Percentiles rank a stretch among this genome's conserved stretches.
Evolutionary conservation across 2,113 vertebrate species (phyloP).

Genomic region (Podarcis cretensis): DNA sequence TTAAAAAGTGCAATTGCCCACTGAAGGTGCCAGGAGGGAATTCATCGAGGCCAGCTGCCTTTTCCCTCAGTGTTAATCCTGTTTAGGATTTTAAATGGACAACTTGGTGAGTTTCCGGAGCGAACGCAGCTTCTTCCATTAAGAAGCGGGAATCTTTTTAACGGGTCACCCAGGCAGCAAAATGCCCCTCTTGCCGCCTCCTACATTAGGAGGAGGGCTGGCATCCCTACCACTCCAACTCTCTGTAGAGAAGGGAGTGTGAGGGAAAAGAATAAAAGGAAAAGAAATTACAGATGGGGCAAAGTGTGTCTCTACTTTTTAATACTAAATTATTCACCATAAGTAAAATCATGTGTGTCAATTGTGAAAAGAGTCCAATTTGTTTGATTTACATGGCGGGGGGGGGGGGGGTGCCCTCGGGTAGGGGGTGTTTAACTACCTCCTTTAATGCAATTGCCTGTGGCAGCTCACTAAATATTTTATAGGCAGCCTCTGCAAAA

Average conservation of each 20-base stretch:
- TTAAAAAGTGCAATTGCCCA: conserved; percentile 55
- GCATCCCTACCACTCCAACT: neutral
- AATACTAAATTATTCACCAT: conserved; percentile 88
- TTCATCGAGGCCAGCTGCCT: conserved; percentile 39
- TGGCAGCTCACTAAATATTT: conserved; percentile 94
- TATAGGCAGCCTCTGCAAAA: conserved; percentile 89
- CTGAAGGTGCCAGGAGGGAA: conserved; percentile 38
- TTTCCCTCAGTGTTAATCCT: conserved; percentile 35
- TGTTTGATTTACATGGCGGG: conserved; percentile 82
- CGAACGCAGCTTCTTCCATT: conserved; percentile 66
- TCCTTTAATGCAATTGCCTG: conserved; percentile 94
- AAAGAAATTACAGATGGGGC: conserved; percentile 67
- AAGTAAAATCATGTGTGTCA: conserved; percentile 93
- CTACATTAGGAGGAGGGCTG: conserved; percentile 51
- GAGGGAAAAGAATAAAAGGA: neutral
- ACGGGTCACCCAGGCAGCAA: conserved; percentile 66
- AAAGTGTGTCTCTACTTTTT: conserved; percentile 74
- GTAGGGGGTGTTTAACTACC: conserved; percentile 90
- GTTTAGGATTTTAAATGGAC: conserved; percentile 46
- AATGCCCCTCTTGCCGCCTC: conserved; percentile 43
- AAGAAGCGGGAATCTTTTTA: conserved; percentile 66
- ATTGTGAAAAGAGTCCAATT: conserved; percentile 91
- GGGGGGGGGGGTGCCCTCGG: conserved; percentile 77
- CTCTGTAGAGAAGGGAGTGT: neutral
- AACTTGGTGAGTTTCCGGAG: conserved; percentile 50